Conservation (phyloP, 2,888 invertebrate genomes). For the Spatulosminthurus flaviceps region DNA sequence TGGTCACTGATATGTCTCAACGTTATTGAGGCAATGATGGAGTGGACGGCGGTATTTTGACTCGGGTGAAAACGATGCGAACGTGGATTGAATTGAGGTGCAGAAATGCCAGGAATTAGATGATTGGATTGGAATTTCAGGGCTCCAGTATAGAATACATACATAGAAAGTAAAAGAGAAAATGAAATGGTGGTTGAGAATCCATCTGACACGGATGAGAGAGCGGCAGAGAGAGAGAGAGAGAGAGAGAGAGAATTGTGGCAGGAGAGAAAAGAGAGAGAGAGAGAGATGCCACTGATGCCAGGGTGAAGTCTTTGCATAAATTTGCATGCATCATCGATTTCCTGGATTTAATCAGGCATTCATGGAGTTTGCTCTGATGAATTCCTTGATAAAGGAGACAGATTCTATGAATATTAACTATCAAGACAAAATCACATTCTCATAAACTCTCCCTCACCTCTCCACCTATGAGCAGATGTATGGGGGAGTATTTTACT, state of each 20-base stretch:
- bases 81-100: constrained; percentile 47
- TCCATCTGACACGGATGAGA: constrained; percentile 40
- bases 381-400: constrained; percentile 53
- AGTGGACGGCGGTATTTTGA: constrained; percentile 25
- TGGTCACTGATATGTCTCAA: constrained; percentile 25
- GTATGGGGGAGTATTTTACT: no score
- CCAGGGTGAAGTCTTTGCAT: constrained; percentile 51
- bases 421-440: constrained; percentile 52
- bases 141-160: no score
- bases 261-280: constrained; percentile 30
- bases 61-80: constrained; percentile 1
- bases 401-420: constrained; percentile 56
- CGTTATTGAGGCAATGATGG: constrained; percentile 37
- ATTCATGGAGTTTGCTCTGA: constrained; percentile 52
- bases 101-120: constrained; percentile 46
- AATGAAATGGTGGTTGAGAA: constrained; percentile 49
- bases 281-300: constrained; percentile 22
- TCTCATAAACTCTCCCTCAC: constrained; percentile 45
- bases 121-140: constrained; percentile 47
- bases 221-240: not conserved
- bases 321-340: constrained; percentile 56
- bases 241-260: constrained; percentile 26
- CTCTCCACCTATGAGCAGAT: not conserved
- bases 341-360: constrained; percentile 55
- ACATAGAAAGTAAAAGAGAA: constrained; percentile 25